Conservation (phyloP, 2,797 vertebrate species). For the Sparidentex hasta region DNA sequence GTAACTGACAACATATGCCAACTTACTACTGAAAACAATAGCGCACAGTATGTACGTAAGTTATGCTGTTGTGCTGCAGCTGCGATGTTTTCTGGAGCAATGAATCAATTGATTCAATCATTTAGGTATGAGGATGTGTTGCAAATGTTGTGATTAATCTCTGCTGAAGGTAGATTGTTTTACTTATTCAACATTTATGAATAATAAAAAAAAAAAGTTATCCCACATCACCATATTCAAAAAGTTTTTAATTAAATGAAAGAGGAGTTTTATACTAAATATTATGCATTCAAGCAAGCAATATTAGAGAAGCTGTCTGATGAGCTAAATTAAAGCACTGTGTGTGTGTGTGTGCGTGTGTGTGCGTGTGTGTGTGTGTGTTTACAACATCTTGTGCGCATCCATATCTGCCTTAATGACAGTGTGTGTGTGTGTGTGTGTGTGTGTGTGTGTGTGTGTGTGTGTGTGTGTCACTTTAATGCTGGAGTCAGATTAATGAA, state of each 20-base stretch:
- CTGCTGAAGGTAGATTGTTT: neutral
- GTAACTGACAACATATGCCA: too few species aligned
- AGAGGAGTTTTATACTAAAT: neutral
- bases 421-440: constrained; percentile 5
- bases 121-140: too few species aligned
- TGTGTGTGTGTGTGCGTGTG: neutral
- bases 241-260: constrained; percentile 20
- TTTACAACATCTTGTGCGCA: constrained; percentile 18
- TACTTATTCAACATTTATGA: neutral
- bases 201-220: constrained; percentile 6
- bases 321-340: constrained; percentile 16
- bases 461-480: constrained; percentile 20
- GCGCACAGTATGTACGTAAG: too few species aligned
- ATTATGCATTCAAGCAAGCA: constrained; percentile 4
- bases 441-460: constrained; percentile 7
- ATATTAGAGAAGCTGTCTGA: neutral
- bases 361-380: neutral
- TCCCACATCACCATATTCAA: neutral
- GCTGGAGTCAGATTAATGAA: constrained; percentile 52
- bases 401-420: constrained; percentile 31
- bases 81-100: too few species aligned
- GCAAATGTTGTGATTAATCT: neutral
- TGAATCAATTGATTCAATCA: too few species aligned
- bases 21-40: too few species aligned
- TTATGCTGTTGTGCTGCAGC: too few species aligned